Evolutionary conservation across 64 coral and sea anemone genomes (phyloP).

Genomic region (Actinia tenebrosa): DNA sequence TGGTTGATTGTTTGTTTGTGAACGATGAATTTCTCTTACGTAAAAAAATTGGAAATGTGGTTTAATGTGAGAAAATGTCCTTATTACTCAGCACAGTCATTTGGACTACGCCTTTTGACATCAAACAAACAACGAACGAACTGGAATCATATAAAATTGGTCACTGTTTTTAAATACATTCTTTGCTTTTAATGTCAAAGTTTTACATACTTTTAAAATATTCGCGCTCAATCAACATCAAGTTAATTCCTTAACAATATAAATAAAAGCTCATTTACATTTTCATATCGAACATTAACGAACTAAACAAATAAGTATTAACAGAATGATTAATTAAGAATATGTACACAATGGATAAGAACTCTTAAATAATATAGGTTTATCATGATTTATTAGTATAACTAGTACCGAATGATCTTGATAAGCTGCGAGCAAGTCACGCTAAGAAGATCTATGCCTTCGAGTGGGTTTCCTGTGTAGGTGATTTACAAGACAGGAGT

Average conservation of each 20-base stretch:
- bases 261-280: background rate
- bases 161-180: no score
- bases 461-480: background rate
- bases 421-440: background rate
- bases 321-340: conserved; percentile 2
- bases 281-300: background rate
- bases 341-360: background rate
- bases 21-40: no score
- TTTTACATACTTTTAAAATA: background rate
- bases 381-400: background rate
- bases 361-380: conserved; percentile 6
- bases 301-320: background rate
- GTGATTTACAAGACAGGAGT: background rate
- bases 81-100: no score
- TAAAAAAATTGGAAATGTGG: no score
- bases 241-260: background rate
- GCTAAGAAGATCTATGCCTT: background rate
- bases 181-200: background rate
- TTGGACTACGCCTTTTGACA: no score
- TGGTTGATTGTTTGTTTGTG: no score
- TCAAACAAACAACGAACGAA: no score
- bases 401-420: background rate
- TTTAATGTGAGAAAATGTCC: no score
- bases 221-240: no score
- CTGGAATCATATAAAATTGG: no score